These are phyloP conservation scores for Epiblema foenella DNA, from an alignment of 2,888 invertebrate species.

Conservation along the genomic window DNA sequence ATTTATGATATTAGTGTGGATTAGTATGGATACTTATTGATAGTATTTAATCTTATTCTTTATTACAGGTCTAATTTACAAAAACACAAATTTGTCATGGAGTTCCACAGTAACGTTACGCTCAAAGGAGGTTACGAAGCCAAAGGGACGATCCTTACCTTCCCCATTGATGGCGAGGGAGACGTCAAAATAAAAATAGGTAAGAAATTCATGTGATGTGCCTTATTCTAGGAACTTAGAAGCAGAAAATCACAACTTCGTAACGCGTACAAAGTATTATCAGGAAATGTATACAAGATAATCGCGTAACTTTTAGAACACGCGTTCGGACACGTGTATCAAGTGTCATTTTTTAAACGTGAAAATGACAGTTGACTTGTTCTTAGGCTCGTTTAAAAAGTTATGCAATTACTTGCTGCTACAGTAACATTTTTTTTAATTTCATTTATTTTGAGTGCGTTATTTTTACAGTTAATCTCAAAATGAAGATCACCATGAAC, in stretches of 20 bases:
- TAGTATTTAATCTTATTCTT: no score
- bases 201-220: slow-evolving; percentile 48
- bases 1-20: no score
- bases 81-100: slow-evolving; percentile 68
- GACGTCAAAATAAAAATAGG: slow-evolving; percentile 75
- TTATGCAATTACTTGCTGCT: no score
- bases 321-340: no score
- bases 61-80: slow-evolving; percentile 70
- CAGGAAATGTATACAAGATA: no score
- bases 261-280: no score
- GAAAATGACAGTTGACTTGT: no score
- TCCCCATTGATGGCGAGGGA: slow-evolving; percentile 78
- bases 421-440: no score
- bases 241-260: not conserved
- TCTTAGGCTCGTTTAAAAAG: no score
- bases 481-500: slow-evolving; percentile 70
- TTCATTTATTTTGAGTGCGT: not conserved
- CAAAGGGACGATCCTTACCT: slow-evolving; percentile 68
- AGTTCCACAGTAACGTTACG: slow-evolving; percentile 76
- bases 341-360: no score
- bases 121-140: slow-evolving; percentile 76
- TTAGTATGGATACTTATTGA: no score
- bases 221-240: slow-evolving; percentile 10
- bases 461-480: slow-evolving; percentile 68
- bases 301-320: no score